Evolutionary conservation across 2,888 invertebrate species (phyloP), one percentile per base, ranked within the genome.

Genomic region (Tiliacea citrago): DNA sequence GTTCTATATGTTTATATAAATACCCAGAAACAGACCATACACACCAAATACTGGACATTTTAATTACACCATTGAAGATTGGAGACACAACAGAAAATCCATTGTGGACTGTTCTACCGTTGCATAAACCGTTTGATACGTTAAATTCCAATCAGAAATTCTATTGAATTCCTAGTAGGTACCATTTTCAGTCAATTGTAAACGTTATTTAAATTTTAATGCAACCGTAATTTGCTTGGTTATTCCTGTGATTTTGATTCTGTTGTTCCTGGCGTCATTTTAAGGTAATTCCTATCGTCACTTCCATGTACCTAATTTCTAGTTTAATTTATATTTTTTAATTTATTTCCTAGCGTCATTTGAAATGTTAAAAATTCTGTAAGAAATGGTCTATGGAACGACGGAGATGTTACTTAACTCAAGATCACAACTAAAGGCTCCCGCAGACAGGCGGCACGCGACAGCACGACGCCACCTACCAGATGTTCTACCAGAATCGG

Each of bases 131-230:
- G 39, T 60, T 79, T 53, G 73, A 39, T 58, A 53, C 4, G 51
- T 73, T 60, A 45, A 70, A 79, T 58, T 53, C 51, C 58, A 71
- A 75, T 71, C 51, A 79, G 16, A 60, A 39, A 53, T 16, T 58
- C 79, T 53, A 60, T 71, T 45, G 13, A 58, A 74, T 18, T 29
- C 21, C 49, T 29, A 13, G n/a, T n/a, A n/a, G n/a, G n/a, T 51
- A 51, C 10, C 9, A 55, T 61, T 61, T 39, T 61, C 49, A 18
- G 10, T 18, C 29, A 61, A 42, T 7, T 29, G 13, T 60, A 18
- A 42, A 29, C 3, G 51, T 61, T 29, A n/a, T 72, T 47, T 47
- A 6, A 12, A 51, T 61, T 53, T 42, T 53, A 29, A 21, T 53
- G 10, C 29, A 60, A 13, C 35, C 9, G 24, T 39, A 4, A 35